These are phyloP conservation scores for Venustaconcha ellipsiformis DNA, from an alignment of 1,140 invertebrate species.

Conservation along the genomic window DNA sequence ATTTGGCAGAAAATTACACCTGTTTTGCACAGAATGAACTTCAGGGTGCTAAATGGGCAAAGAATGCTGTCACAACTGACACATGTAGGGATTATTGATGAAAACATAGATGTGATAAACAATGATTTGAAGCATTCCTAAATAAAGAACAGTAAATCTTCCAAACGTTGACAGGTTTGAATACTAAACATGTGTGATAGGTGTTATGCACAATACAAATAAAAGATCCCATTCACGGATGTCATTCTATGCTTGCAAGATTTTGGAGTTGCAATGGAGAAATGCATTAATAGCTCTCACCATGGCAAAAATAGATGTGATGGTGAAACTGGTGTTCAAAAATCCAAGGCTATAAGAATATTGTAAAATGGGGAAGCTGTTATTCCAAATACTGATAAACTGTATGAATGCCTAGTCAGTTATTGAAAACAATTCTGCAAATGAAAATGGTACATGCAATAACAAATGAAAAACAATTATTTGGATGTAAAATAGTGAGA, in stretches of 20 bases:
- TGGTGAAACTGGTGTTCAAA: background rate
- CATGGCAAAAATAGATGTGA: conserved; percentile 2
- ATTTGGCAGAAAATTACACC: conserved; percentile 27
- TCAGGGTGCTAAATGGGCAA: conserved; percentile 25
- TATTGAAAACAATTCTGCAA: background rate
- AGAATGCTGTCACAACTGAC: conserved; percentile 24
- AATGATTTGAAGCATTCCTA: too few relatives aligned
- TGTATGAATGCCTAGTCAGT: background rate
- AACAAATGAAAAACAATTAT: background rate
- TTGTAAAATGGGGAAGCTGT: background rate
- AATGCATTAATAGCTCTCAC: background rate
- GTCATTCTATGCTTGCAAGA: background rate
- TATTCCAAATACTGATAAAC: background rate
- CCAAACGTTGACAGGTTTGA: background rate
- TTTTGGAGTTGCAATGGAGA: background rate
- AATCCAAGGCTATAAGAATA: background rate
- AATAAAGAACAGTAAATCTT: background rate
- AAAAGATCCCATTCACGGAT: background rate
- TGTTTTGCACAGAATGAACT: conserved; percentile 27
- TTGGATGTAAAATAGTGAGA: background rate
- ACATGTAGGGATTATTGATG: background rate
- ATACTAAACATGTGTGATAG: background rate
- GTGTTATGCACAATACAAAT: background rate
- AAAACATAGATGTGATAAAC: too few relatives aligned
- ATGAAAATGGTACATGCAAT: background rate